Evolutionary conservation across 2,113 vertebrate genomes (phyloP), one percentile per base, ranked within the genome.

Genomic region (Tachuris rubrigastra): DNA sequence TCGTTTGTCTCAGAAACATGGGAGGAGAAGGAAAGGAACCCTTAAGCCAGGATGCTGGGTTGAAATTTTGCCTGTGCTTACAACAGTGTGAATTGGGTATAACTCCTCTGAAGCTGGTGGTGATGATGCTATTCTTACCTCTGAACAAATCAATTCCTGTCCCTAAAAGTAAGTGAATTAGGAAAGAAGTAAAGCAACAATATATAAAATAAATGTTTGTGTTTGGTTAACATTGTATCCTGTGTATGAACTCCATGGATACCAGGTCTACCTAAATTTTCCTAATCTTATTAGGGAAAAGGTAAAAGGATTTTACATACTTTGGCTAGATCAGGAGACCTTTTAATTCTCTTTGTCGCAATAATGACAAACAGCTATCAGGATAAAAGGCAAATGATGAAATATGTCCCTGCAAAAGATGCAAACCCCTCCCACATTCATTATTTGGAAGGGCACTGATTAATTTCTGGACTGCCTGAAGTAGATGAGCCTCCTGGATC

Each of bases 151-250:
- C 17, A 42, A 42, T 91, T 96, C 15, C 24, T 31, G 72, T 44
- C n/a, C 87, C 14, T 59, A 72, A 83, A 89, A 76, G 16, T 24
- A 77, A 87, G 47, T 81, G 59, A 74, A 37, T 62, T 41, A 83
- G 35, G 87, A 68, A 69, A 72, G 56, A 69, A 62, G 52, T 68
- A 89, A 93, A 91, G 25, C 50, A 89, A 56, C 19, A 33, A 77
- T 87, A 91, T 80, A 33, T 59, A 79, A 95, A 93, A 89, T 39
- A 85, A 87, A 89, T 74, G 47, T 86, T 12, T 94, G 79, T 87
- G 47, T 95, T 88, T 93, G 35, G 52, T 84, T 89, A 95, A 46
- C 41, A 18, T 39, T 94, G 18, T 90, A 86, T 85, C 56, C 49
- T 87, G 39, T 67, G 22, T 52, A 90, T 69, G 53, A 87, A 86